Percentiles rank a stretch among this genome's conserved stretches.
These are phyloP conservation scores for Opisthocomus hoazin DNA, from an alignment of 2,113 vertebrate genomes.

Conservation along the genomic window DNA sequence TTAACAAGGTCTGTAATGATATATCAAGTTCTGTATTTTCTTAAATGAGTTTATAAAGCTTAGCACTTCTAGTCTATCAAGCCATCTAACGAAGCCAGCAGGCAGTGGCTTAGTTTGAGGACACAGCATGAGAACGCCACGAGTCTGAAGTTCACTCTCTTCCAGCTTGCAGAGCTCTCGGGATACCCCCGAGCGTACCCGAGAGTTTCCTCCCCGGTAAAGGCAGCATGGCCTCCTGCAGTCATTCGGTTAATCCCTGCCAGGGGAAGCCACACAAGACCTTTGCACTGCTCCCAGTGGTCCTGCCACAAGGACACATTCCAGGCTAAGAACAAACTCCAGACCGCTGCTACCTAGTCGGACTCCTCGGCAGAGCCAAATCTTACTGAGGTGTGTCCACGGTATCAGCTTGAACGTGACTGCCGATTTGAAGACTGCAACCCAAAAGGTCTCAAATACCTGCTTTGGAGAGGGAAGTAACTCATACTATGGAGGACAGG, in stretches of 20 bases:
- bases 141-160: background rate
- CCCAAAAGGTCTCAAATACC: background rate
- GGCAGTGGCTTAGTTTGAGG: background rate
- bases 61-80: background rate
- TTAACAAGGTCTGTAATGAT: background rate
- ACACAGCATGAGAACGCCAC: background rate
- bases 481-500: background rate
- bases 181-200: background rate
- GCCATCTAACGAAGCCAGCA: background rate
- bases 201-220: background rate
- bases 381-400: background rate
- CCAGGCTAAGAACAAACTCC: slow-evolving; percentile 43
- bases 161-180: background rate
- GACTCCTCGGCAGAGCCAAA: background rate
- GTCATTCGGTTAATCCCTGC: background rate
- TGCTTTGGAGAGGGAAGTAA: background rate
- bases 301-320: slow-evolving; percentile 27
- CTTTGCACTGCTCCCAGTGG: slow-evolving; percentile 15
- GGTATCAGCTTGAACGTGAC: accelerated
- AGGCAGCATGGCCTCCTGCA: background rate
- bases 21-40: background rate
- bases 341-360: background rate
- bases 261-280: background rate
- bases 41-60: background rate
- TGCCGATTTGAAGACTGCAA: background rate